phyloP scores from a whole-genome alignment of 2,888 invertebrate genomes.

The Pristionchus maxplancki region DNA sequence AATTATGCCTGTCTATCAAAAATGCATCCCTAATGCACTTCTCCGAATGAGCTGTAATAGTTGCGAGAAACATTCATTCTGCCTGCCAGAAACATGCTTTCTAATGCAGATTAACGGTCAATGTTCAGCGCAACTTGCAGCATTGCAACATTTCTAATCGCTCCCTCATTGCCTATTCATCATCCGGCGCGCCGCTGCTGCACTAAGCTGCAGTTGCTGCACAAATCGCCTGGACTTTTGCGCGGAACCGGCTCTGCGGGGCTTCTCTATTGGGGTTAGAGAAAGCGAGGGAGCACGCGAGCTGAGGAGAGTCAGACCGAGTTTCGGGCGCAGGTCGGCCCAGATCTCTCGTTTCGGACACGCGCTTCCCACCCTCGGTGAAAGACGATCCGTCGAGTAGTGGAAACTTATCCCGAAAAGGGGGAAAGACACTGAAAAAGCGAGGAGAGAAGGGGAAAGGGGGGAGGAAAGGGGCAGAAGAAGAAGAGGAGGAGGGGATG shows the following conservation, averaged over 20 bases:
- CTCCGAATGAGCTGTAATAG: neutral
- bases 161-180: neutral
- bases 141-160: neutral
- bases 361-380: neutral
- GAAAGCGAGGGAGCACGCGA: too few relatives aligned
- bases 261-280: neutral
- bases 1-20: neutral
- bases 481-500: neutral
- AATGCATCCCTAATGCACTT: conserved; percentile 6
- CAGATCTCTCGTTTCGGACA: neutral
- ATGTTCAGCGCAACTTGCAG: neutral
- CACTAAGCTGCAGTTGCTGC: neutral
- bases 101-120: neutral
- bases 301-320: too few relatives aligned
- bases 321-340: neutral
- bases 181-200: neutral
- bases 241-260: neutral
- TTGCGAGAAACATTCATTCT: neutral
- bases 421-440: conserved; percentile 15
- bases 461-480: neutral
- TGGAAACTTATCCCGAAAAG: neutral
- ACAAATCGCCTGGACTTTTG: neutral
- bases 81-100: neutral
- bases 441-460: neutral
- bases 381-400: conserved; percentile 1